Percentiles rank a stretch among this genome's conserved stretches.
These are phyloP conservation scores for Pelosia muscerda DNA, from an alignment of 2,888 invertebrate species.

Conservation along the genomic window DNA sequence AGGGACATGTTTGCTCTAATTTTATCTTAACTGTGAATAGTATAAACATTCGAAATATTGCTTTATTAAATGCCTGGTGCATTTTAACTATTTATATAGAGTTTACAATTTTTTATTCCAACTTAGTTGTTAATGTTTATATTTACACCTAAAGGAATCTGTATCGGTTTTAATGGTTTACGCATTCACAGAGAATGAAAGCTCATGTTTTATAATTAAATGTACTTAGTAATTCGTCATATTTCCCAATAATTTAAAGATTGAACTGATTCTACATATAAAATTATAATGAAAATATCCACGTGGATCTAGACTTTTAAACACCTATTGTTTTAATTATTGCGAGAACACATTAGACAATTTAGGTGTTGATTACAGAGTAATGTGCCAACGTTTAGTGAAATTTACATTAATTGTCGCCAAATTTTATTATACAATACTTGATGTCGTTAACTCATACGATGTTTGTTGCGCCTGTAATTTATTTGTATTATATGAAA, in stretches of 20 bases:
- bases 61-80: slow-evolving; percentile 74
- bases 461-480: slow-evolving; percentile 63
- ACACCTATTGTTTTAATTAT: slow-evolving; percentile 51
- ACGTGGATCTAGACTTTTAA: slow-evolving; percentile 46
- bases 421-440: slow-evolving; percentile 59
- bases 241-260: slow-evolving; percentile 52
- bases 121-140: slow-evolving; percentile 63
- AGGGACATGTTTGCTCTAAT: slow-evolving; percentile 67
- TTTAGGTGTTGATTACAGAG: slow-evolving; percentile 61
- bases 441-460: slow-evolving; percentile 58
- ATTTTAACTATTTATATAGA: slow-evolving; percentile 76
- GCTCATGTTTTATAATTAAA: slow-evolving; percentile 72
- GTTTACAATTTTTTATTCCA: slow-evolving; percentile 75
- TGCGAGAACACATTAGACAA: slow-evolving; percentile 52
- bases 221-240: slow-evolving; percentile 64
- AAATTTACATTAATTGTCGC: slow-evolving; percentile 63
- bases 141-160: slow-evolving; percentile 61
- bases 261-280: slow-evolving; percentile 57
- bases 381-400: slow-evolving; percentile 77
- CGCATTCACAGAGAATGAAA: slow-evolving; percentile 61
- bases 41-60: slow-evolving; percentile 65
- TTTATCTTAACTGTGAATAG: slow-evolving; percentile 77
- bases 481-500: slow-evolving; percentile 65
- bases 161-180: slow-evolving; percentile 44
- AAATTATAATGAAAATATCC: slow-evolving; percentile 44